Base-by-base conservation (phyloP, 2,888 invertebrate species). In the Eumacrocentrus americanus region DNA sequence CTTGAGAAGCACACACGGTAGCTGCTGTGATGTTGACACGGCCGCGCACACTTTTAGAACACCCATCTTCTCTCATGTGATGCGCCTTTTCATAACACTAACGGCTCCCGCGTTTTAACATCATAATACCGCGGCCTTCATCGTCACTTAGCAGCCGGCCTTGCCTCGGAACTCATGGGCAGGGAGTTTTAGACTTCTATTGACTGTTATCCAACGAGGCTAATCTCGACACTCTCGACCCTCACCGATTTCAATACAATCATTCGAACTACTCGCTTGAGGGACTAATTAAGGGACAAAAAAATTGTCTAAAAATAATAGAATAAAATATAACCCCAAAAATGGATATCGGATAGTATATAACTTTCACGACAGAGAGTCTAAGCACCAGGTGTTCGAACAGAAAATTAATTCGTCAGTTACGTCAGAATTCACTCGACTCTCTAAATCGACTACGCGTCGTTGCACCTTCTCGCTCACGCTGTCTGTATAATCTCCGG, bases 341-440 rank as follows among this genome's bases (percentile, higher is more conserved):
- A 11, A 38, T 22, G 40, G 22, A 37, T 23, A n/a, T 34, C 48
- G 23, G 52, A 51, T 55, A 46, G 56, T 60, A 60, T 60, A 63
- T 65, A 63, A 65, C 65, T 65, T 65, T 65, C 65, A 52, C 63
- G n/a, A n/a, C 50, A 48, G 53, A 59, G 54, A 61, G 44, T 61
- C 54, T 51, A 65, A 58, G 55, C 46, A 58, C 25, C 61, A 56
- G 59, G 51, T 68, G 69, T 70, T 69, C 64, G 62, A 65, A 62
- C 69, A 67, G 5, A 4, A 71, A 76, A 75, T 77, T 72, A 72
- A 76, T 76, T 77, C 67, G 66, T 64, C 46, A 57, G 66, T 76
- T 75, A 75, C 72, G 67, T 76, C 71, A 75, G 67, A 57, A 59
- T 56, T 22, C 23, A 55, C 35, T 55, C 40, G 40, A 57, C 50